Evolutionary conservation across 2,113 vertebrate species (phyloP), one percentile per base, ranked within the genome.

Genomic region (Melospiza georgiana): DNA sequence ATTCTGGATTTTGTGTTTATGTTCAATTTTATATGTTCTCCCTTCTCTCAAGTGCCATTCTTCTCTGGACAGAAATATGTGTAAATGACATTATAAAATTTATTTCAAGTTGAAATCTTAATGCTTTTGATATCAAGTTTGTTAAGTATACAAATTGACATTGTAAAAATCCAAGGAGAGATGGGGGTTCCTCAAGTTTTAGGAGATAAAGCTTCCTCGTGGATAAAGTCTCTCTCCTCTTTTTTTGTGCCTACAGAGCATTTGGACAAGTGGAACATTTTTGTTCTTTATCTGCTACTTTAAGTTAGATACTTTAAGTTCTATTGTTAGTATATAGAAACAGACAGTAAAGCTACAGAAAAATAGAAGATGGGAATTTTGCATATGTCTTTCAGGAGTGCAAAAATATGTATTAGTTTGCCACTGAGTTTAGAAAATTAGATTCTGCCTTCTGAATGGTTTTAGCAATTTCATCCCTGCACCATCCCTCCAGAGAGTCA

Each of bases 391-490:
- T n/a, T 84, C 35, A 67, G 19, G 23, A 78, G 21, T 71, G 22
- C 20, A 67, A 81, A 94, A 74, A 44, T 35, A 65, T 10, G 14
- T 81, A 63, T 71, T 67, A 46, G 30, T 62, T 94, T 88, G 23
- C 69, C 55, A 88, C 44, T 33, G 25, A 77, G 41, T 73, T 86
- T 73, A 73, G 79, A 90, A 91, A 96, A 96, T 83, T 77, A 74
- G 28, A 93, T 85, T 94, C 51, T 88, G 28, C 41, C 68, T 87
- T 90, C 28, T 79, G 58, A 94, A 73, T 57, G 27, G 57, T 0
- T 8, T 76, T 82, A 93, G 63, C 58, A 79, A 87, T 66, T 76
- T 67, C 30, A 49, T 90, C 54, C 46, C 37, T 88, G 49, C 54
- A 62, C 58, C 37, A 58, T 58, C 20, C 82, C 18, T 80, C 90